Base-by-base conservation (phyloP, 2,888 invertebrate genomes). In the Netelia fuscicornis region DNA sequence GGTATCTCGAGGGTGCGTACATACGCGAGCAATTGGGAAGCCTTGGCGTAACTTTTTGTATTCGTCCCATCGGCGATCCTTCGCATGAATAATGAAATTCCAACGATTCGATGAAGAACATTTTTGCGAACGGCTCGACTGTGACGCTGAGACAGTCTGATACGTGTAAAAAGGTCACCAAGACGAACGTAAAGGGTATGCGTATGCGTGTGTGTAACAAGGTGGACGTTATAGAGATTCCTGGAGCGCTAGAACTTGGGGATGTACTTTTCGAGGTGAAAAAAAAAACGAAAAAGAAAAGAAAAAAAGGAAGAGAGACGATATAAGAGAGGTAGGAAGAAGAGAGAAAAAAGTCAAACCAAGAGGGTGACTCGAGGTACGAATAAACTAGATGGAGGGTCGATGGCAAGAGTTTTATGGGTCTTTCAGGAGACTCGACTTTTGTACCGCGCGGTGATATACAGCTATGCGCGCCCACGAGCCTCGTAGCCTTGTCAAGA, bases 61-160 rank as follows among this genome's bases (percentile, higher is more conserved):
- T 54, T 65, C 42, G 58, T 58, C 20, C 11, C 30, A 6, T n/a
- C 62, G 37, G 52, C 52, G 9, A 17, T 76, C 44, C 37, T 48
- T 13, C 25, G 67, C 76, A 72, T 71, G 80, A 76, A 81, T 81
- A 77, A 84, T 84, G 72, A 84, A 84, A 79, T 81, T 84, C 62
- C 67, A 23, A 52, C 11, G 81, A 77, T 60, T 67, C n/a, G 30
- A 37, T n/a, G 67, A 44, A 62, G 56, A 74, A 72, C 42, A 75
- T 84, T 72, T 56, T 64, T 30, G 20, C 67, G 74, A 71, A 77
- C 58, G 70, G 75, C 80, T 76, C 79, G 79, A 65, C 64, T 48
- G 60, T 52, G 60, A 42, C 37, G 20, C 62, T 44, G 30, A 54
- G 76, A 56, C 76, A 76, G 71, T 10, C n/a, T 54, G 76, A 74